phyloP scores from a whole-genome alignment of 2,113 vertebrate species.

The Silurus glanis region DNA sequence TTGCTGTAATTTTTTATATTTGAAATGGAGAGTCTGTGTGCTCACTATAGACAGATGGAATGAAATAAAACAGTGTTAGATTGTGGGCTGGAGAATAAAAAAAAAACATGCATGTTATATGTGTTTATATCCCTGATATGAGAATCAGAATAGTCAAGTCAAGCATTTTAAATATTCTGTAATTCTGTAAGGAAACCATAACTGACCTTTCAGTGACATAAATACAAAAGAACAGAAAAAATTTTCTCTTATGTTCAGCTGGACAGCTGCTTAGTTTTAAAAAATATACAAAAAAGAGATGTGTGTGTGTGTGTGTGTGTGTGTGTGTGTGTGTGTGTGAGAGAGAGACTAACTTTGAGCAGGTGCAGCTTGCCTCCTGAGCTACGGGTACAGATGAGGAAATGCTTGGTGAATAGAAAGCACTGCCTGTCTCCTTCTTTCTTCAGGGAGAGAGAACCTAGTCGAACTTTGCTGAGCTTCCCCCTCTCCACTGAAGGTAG shows the following conservation, averaged over 20 bases:
- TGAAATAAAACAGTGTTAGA: not conserved
- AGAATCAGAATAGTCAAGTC: not conserved
- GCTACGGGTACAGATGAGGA: constrained; percentile 96
- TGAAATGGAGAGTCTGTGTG: constrained; percentile 5
- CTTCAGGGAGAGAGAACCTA: constrained; percentile 93
- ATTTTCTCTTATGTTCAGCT: not conserved
- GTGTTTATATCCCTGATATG: constrained; percentile 7
- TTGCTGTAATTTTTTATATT: not conserved
- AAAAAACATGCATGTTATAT: constrained; percentile 8
- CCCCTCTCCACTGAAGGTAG: constrained; percentile 95
- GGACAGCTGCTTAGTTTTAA: not conserved
- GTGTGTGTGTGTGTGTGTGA: not conserved
- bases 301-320: constrained; percentile 20
- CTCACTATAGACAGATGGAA: not conserved
- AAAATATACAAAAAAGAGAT: not conserved
- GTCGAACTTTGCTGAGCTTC: constrained; percentile 94
- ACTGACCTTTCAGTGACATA: not conserved
- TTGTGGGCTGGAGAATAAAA: not conserved
- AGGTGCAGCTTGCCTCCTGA: constrained; percentile 97
- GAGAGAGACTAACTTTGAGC: constrained; percentile 80
- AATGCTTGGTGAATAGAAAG: constrained; percentile 98
- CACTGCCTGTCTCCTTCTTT: constrained; percentile 98
- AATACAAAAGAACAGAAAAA: not conserved
- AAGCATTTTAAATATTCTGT: not conserved
- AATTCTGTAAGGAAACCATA: not conserved